Conservation (phyloP, 2,797 vertebrate species). For the Babyrousa celebensis region DNA sequence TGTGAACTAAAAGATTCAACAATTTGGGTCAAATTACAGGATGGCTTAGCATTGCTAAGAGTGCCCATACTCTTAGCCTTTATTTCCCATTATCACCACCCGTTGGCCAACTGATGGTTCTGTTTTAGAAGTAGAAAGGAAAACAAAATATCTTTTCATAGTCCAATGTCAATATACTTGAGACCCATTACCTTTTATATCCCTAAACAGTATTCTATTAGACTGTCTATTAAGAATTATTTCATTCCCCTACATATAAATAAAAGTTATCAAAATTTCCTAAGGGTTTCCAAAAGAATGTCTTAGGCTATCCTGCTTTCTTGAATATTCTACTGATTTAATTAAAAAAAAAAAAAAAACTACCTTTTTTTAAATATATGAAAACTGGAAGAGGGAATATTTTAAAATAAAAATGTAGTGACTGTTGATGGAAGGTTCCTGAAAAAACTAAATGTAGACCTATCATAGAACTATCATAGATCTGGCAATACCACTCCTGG, state of each 20-base stretch:
- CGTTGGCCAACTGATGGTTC: neutral
- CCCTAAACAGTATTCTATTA: neutral
- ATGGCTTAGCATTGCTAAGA: neutral
- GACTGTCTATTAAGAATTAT: conserved; percentile 23
- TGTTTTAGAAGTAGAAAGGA: conserved; percentile 26
- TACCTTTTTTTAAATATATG: neutral
- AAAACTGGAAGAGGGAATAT: neutral
- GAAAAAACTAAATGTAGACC: too few species aligned
- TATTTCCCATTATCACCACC: neutral
- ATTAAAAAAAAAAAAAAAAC: conserved; percentile 2
- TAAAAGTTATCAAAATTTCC: conserved; percentile 23
- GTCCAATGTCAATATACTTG: neutral
- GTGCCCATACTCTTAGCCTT: neutral
- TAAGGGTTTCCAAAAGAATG: conserved; percentile 27
- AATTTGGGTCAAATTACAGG: neutral
- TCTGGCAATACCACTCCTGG: too few species aligned
- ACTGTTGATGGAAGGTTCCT: too few species aligned
- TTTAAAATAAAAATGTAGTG: too few species aligned
- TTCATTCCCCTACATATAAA: conserved; percentile 17
- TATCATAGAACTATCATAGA: too few species aligned
- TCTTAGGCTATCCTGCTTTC: neutral
- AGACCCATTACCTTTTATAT: conserved; percentile 39
- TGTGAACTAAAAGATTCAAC: neutral
- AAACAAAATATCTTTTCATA: neutral
- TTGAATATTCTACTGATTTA: neutral